phyloP scores from a whole-genome alignment of 2,888 invertebrate species.

The Oscheius myriophilus region DNA sequence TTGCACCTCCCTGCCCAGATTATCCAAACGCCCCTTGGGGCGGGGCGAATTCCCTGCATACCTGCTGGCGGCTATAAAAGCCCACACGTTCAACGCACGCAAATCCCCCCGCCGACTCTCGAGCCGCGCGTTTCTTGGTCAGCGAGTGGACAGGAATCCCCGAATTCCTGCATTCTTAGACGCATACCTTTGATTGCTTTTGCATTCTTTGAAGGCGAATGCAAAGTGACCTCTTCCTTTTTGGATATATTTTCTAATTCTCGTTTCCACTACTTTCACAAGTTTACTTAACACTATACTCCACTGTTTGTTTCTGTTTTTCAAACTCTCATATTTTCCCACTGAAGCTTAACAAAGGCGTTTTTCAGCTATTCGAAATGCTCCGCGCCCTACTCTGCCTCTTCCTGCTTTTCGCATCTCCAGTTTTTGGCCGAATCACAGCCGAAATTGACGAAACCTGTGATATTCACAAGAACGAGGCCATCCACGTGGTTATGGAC shows the following conservation, averaged over 20 bases:
- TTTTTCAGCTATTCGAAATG: constrained; percentile 5
- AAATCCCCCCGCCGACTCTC: constrained; percentile 16
- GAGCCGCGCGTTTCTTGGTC: constrained; percentile 4
- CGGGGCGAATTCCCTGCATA: constrained; percentile 24
- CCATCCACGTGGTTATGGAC: constrained; percentile 56
- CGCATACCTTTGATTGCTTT: too few species aligned
- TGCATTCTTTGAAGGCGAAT: too few species aligned
- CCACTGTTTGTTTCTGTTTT: constrained; percentile 26
- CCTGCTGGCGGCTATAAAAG: constrained; percentile 29
- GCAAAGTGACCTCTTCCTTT: neutral
- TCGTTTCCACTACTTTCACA: too few species aligned
- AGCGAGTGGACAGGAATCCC: too few species aligned
- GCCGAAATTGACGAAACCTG: constrained; percentile 29
- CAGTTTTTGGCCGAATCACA: neutral
- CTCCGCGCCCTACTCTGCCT: constrained; percentile 14
- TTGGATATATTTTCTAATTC: constrained; percentile 25
- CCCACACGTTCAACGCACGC: constrained; percentile 13
- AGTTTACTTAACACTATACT: too few species aligned
- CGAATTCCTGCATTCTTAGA: too few species aligned
- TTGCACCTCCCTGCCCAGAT: neutral
- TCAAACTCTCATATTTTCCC: neutral
- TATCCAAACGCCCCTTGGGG: constrained; percentile 6
- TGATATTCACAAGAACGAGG: constrained; percentile 43
- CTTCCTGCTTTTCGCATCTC: neutral
- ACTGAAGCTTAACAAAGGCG: neutral